Base-by-base conservation (phyloP, 2,888 invertebrate genomes). In the Nowickia ferox region DNA sequence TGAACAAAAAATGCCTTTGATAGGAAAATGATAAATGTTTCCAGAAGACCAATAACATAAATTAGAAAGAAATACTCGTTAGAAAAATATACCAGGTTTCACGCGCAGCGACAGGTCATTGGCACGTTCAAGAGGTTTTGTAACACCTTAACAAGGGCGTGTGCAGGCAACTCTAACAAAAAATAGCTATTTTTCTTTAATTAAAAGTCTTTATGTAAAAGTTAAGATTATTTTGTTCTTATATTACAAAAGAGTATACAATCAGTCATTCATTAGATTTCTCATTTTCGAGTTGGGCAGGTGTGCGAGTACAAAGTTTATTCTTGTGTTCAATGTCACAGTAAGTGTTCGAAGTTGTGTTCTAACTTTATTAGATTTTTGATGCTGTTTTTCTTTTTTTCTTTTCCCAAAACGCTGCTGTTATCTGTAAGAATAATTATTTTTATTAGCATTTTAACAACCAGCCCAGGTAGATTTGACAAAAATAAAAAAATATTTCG, bases 381-480 rank as follows among this genome's bases (percentile, higher is more conserved):
- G 55, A 5, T 6, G 22, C 59, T 59, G 53, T 42, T 48, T 48
- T 15, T 48, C 48, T 15, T 48, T 42, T 48, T 48, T 15, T 48
- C 48, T 15, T 48, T 30, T 17, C 6, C 2, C 30, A 30, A 30
- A n/a, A 42, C 40, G 13, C 77, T 40, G 63, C 22, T 74, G 40
- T 85, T 83, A 86, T 83, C 86, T 80, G 0, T 55, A 80, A 83
- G 86, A 86, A 76, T 71, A 86, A 86, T 86, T 79, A 72, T 53
- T 83, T 79, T 83, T 83, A 79, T 82, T 79, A 74, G 51, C 77
- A 66, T 59, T 77, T 83, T 66, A 51, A 61, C 75, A 42, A 66
- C 42, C 17, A 44, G 13, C 22, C 30, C 48, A 69, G 68, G 61
- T 69, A 79, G 68, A 40, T 15, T n/a, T 72, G 42, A 19, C 42